Conservation (phyloP, 2,113 vertebrate genomes). For the Prionailurus bengalensis region DNA sequence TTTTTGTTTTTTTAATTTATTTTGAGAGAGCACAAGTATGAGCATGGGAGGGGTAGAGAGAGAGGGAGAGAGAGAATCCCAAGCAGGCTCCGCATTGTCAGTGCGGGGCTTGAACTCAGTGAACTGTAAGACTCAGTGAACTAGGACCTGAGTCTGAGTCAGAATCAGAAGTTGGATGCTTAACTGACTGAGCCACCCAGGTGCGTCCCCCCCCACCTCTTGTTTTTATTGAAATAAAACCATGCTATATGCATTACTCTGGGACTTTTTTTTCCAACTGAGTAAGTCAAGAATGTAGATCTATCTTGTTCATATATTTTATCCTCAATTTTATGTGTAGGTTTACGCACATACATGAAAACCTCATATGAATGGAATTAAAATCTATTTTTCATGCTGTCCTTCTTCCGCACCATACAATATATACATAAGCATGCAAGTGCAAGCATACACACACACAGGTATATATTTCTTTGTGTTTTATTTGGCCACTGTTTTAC, state of each 20-base stretch:
- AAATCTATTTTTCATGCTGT: not conserved
- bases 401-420: not conserved
- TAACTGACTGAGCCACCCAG: too few relatives aligned
- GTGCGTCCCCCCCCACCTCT: too few relatives aligned
- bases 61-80: too few relatives aligned
- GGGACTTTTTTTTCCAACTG: not conserved
- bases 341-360: not conserved
- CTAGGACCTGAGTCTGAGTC: too few relatives aligned
- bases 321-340: not conserved
- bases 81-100: too few relatives aligned
- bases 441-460: not conserved
- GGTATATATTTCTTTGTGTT: not conserved
- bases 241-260: not conserved
- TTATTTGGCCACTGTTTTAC: not conserved
- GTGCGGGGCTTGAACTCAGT: too few relatives aligned
- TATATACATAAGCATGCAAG: not conserved
- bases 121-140: too few relatives aligned
- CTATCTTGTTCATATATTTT: not conserved
- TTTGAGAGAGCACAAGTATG: too few relatives aligned
- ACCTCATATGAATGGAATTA: not conserved
- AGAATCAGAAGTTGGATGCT: too few relatives aligned
- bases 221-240: conserved; percentile 27
- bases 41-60: too few relatives aligned
- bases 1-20: too few relatives aligned
- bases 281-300: conserved; percentile 1